phyloP scores from a whole-genome alignment of 2,797 vertebrate genomes.

The Harpagifer antarcticus region DNA sequence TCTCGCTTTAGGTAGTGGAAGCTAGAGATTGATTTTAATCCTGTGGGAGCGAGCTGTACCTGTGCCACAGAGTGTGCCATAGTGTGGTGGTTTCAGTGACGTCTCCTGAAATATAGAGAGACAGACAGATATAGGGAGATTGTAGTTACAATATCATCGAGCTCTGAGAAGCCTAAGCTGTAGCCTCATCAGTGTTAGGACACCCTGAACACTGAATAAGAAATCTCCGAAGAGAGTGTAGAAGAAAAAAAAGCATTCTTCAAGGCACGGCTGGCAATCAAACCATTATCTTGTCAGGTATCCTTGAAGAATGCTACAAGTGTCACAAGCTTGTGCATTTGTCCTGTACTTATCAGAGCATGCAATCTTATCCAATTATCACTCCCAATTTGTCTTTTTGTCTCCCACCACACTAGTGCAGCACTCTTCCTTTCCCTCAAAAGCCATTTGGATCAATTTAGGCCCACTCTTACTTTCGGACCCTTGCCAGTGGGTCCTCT shows the following conservation, averaged over 20 bases:
- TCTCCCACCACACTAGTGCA: constrained; percentile 87
- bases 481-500: constrained; percentile 82
- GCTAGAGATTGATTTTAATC: constrained; percentile 94
- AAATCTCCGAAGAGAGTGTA: constrained; percentile 71
- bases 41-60: constrained; percentile 91
- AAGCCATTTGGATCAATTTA: constrained; percentile 79
- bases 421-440: constrained; percentile 79
- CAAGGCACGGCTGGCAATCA: constrained; percentile 84
- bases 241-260: constrained; percentile 81
- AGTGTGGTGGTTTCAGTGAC: constrained; percentile 92
- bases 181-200: constrained; percentile 82
- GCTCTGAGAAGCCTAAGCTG: constrained; percentile 85
- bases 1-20: constrained; percentile 85
- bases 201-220: constrained; percentile 77
- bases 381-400: constrained; percentile 82
- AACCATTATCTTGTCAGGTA: constrained; percentile 80
- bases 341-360: constrained; percentile 87
- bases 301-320: constrained; percentile 89
- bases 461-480: constrained; percentile 74
- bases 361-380: constrained; percentile 82
- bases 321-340: constrained; percentile 81
- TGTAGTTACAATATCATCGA: constrained; percentile 89
- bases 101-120: constrained; percentile 93
- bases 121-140: constrained; percentile 93
- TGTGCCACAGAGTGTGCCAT: constrained; percentile 93